Evolutionary conservation across 2,888 invertebrate genomes (phyloP).

Genomic region (Halictus ligatus): DNA sequence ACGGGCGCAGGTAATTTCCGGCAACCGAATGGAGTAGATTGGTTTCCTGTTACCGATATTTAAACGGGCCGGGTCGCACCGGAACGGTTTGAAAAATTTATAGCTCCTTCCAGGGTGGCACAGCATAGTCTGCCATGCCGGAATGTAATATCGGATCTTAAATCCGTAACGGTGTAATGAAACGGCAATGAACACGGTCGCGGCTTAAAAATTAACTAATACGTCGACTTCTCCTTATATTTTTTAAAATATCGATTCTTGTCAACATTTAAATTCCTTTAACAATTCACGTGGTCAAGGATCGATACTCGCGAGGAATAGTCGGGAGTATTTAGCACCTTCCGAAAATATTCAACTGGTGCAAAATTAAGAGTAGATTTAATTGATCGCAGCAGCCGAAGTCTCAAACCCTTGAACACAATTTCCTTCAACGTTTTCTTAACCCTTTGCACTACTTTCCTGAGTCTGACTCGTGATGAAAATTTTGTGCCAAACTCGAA

Average conservation of each 20-base stretch:
- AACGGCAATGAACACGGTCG: not conserved
- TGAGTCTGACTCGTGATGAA: no score
- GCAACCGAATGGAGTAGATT: slow-evolving; percentile 72
- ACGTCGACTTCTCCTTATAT: not conserved
- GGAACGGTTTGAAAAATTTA: slow-evolving; percentile 69
- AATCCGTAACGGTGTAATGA: slow-evolving; percentile 38
- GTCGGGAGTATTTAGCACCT: not conserved
- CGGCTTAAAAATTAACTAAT: not conserved
- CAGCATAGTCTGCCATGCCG: slow-evolving; percentile 20
- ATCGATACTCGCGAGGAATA: not conserved
- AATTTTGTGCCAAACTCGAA: no score
- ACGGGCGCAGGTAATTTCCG: slow-evolving; percentile 76
- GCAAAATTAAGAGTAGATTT: not conserved
- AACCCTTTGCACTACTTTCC: no score
- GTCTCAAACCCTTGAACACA: not conserved
- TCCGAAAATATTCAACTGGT: not conserved
- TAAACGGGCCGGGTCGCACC: slow-evolving; percentile 67
- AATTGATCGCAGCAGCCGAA: not conserved
- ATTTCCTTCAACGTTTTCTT: not conserved
- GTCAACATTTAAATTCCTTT: not conserved
- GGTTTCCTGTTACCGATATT: slow-evolving; percentile 76
- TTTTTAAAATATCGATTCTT: not conserved
- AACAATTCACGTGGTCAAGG: not conserved
- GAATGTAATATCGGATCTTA: slow-evolving; percentile 62
- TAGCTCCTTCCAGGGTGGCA: slow-evolving; percentile 52